Percentiles rank a stretch among this genome's conserved stretches.
Evolutionary conservation across 2,797 vertebrate genomes (phyloP).

Genomic region (Parambassis ranga): DNA sequence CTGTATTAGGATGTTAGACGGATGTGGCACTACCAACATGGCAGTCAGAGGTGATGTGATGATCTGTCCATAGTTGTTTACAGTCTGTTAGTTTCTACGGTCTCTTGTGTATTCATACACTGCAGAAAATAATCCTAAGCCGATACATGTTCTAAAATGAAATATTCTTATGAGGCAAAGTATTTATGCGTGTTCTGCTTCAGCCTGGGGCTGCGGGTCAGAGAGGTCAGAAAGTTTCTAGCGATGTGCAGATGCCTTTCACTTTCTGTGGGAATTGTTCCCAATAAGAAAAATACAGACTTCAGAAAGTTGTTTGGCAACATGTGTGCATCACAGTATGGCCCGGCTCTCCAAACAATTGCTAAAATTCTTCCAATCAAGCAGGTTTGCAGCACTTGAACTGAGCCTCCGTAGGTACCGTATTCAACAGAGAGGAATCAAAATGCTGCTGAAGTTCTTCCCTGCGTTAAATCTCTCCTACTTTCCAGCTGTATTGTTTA

Average conservation of each 20-base stretch:
- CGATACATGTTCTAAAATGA: no score
- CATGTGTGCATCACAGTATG: background rate
- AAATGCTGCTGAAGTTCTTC: slow-evolving; percentile 30
- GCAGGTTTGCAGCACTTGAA: slow-evolving; percentile 7
- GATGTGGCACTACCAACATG: no score
- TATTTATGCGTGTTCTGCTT: background rate
- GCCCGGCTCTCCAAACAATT: background rate
- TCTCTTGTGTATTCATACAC: background rate
- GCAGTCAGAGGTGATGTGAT: no score
- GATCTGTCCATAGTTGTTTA: no score
- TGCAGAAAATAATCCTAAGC: background rate
- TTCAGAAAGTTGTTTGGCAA: background rate
- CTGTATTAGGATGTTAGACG: no score
- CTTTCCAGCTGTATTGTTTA: slow-evolving; percentile 65
- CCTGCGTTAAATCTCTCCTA: slow-evolving; percentile 29
- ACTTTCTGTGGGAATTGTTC: background rate
- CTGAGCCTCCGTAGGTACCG: slow-evolving; percentile 2
- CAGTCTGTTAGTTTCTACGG: no score
- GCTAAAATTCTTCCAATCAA: slow-evolving; percentile 14
- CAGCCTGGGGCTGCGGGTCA: background rate
- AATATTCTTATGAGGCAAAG: no score
- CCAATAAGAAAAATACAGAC: background rate
- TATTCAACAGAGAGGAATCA: slow-evolving; percentile 28
- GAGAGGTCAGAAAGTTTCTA: background rate
- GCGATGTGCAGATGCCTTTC: background rate